These are phyloP conservation scores for Urocitellus parryii DNA, from an alignment of 2,113 vertebrate species.

Conservation along the genomic window DNA sequence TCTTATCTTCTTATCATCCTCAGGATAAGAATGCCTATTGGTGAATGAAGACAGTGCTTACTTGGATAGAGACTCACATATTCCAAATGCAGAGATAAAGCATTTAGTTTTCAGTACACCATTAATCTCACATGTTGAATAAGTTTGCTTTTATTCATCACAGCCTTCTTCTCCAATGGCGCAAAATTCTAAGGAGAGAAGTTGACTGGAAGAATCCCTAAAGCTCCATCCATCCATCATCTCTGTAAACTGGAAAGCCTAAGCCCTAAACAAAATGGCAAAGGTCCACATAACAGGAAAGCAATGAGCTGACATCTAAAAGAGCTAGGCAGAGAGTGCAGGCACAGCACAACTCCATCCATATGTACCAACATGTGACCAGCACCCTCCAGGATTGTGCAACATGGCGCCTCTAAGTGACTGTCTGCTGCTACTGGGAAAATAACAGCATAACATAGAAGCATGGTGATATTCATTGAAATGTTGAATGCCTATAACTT, in stretches of 20 bases:
- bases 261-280: neutral
- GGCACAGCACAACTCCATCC: neutral
- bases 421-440: neutral
- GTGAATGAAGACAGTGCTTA: neutral
- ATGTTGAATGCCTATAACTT: neutral
- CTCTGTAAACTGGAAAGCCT: neutral
- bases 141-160: neutral
- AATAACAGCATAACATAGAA: neutral
- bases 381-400: neutral
- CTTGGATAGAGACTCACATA: neutral
- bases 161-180: neutral
- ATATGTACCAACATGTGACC: accelerated
- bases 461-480: neutral
- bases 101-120: neutral
- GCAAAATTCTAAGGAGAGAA: neutral
- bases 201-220: neutral
- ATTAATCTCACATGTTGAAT: neutral
- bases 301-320: neutral
- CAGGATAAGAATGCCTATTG: neutral
- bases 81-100: neutral
- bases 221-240: neutral
- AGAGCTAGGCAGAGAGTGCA: neutral
- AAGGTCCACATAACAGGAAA: neutral
- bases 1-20: neutral
- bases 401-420: accelerated